Base-by-base conservation (phyloP, 2,797 vertebrate species). In the Siniperca obscura region DNA sequence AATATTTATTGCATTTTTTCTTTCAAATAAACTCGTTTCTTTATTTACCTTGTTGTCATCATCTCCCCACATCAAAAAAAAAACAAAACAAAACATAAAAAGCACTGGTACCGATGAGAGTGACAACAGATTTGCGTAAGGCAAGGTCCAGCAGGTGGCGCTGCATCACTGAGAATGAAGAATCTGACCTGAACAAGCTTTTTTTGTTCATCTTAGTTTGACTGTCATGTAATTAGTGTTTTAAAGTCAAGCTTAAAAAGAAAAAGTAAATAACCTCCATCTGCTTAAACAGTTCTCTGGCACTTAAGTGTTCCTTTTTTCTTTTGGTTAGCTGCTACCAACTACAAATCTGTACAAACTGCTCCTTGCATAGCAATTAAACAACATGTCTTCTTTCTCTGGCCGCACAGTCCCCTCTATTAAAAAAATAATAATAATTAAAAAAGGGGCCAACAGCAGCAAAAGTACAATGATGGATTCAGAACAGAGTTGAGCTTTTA, bases 1-100 rank as follows among this genome's bases (percentile, higher is more conserved):
- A 94, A 93, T 93, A 94, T 91, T 92, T 96, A 94, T 95, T 94
- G 94, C 93, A 92, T 95, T 95, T 94, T 93, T 89, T 27, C 2
- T 27, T 27, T 27, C 2, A 94, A 92, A 93, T 92, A 94, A 82
- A 92, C 86, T 86, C 61, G 68, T 81, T 87, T 90, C 87, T 30
- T 30, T 91, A 87, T 93, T 91, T 84, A 89, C 77, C 79, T 85
- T 85, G 92, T 93, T 68, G 57, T 84, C 81, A 65, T 86, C 83
- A 59, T 73, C 64, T 81, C 73, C 74, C 62, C 70, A 74, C 61
- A 16, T 36, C 46, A 70, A 78, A 62, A 56, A 53, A 57, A 53
- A 76, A 57, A 69, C 74, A 65, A 90, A 84, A 75, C 60, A 72
- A 64, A 44, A 74, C 74, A 87, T 87, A 82, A 84, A 34, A 91